phyloP scores from a whole-genome alignment of 64 coral and sea anemone genomes.

The Orbicella faveolata region DNA sequence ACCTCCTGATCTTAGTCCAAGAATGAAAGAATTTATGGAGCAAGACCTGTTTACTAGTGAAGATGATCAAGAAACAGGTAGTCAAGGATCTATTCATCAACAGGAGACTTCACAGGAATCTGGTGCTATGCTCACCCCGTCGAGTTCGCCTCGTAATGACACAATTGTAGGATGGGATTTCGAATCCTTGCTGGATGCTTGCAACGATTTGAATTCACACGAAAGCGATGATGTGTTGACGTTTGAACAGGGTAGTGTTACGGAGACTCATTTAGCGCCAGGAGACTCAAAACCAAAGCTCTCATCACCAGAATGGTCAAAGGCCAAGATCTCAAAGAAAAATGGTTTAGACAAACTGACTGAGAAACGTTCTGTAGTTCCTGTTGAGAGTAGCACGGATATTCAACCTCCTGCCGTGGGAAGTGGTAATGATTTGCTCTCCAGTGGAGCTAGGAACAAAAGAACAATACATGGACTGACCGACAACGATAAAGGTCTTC shows the following conservation, averaged over 20 bases:
- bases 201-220: background rate
- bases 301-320: background rate
- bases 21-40: conserved; percentile 30
- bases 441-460: background rate
- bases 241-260: background rate
- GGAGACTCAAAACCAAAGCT: background rate
- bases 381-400: background rate
- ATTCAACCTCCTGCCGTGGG: background rate
- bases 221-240: background rate
- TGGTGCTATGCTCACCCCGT: background rate
- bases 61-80: background rate
- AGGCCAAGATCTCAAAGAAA: background rate
- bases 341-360: background rate
- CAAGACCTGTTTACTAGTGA: background rate
- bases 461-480: background rate
- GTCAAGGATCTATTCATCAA: background rate
- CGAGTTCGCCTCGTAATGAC: background rate
- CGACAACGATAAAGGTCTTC: background rate
- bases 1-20: conserved; percentile 30
- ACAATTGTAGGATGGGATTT: background rate
- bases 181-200: background rate
- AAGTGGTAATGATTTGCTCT: background rate
- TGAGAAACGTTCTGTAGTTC: background rate
- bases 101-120: background rate
- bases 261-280: background rate